These are phyloP conservation scores for Gallinago undulata DNA, from an alignment of 2,113 vertebrate genomes.

Conservation along the genomic window DNA sequence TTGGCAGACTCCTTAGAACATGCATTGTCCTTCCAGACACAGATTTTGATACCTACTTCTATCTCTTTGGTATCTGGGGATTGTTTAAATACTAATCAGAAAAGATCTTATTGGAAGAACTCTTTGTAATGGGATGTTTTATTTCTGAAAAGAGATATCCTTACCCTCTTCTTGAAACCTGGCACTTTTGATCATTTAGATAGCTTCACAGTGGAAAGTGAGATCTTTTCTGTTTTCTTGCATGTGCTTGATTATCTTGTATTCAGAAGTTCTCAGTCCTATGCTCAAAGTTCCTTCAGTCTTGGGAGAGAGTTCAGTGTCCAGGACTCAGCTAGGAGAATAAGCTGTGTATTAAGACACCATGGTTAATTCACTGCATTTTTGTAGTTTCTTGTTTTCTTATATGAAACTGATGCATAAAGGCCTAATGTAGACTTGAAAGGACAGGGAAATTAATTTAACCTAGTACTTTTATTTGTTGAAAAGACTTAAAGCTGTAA, in stretches of 20 bases:
- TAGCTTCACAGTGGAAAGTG: background rate
- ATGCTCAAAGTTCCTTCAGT: background rate
- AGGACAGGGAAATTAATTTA: background rate
- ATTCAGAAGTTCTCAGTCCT: background rate
- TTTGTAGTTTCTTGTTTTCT: background rate
- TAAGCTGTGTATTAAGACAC: background rate
- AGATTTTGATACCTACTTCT: background rate
- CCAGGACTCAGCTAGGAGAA: background rate
- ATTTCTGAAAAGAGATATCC: background rate
- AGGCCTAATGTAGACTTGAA: background rate
- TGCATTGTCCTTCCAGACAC: background rate
- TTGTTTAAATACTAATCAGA: background rate
- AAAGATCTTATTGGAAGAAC: background rate
- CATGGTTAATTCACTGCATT: background rate
- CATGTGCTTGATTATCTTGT: background rate
- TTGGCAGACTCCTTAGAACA: background rate
- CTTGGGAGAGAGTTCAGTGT: background rate
- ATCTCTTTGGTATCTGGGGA: background rate
- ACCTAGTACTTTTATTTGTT: background rate
- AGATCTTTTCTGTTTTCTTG: background rate
- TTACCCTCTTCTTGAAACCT: background rate
- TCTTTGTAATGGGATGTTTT: background rate
- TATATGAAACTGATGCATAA: background rate
- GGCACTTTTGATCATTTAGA: background rate
- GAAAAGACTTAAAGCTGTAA: background rate